Base-by-base conservation (phyloP, 2,113 vertebrate species). In the Bungarus multicinctus region DNA sequence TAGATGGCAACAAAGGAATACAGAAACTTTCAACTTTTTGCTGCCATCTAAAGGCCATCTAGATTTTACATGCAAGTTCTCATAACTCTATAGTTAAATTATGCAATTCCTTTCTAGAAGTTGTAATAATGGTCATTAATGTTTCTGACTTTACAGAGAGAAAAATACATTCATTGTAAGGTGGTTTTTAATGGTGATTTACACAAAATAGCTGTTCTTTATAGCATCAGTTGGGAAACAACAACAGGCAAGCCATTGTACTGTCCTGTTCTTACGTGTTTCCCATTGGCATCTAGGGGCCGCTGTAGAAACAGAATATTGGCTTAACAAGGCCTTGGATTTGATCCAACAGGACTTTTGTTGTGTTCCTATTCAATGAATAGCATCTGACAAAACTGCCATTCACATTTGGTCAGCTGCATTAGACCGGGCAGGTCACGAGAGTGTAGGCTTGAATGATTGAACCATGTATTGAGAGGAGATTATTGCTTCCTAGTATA, bases 381-480 rank as follows among this genome's bases (percentile, higher is more conserved):
- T 43, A 81, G 74, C 18, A 43, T 81, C 18, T 81, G 34, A 81
- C 34, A 81, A 81, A 34, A 58, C 47, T 90, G 89, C 39, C 39
- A 74, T 90, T 20, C 81, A 86, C 20, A 47, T 81, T 27, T 85
- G 27, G 52, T 9, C 20, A 45, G 69, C 87, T 89, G 58, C 60
- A 34, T 92, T 89, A 53, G n/a, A 25, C 64, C 58, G n/a, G 52
- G 27, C 47, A 85, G 64, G 53, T 92, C 92, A 89, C 52, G 7
- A 45, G 39, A 88, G 87, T 92, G 69, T 6, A 58, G 69, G 25
- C 53, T 27, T 50, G 53, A 89, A 85, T 85, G 87, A n/a, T 30
- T 85, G 27, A 81, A 57, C n/a, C 87, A 25, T 55, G 87, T 92
- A 89, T 89, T 55, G 50, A 85, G 27, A 85, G 88, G 88, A 92